phyloP scores from a whole-genome alignment of 23 tunicate species.

The Styela plicata region DNA sequence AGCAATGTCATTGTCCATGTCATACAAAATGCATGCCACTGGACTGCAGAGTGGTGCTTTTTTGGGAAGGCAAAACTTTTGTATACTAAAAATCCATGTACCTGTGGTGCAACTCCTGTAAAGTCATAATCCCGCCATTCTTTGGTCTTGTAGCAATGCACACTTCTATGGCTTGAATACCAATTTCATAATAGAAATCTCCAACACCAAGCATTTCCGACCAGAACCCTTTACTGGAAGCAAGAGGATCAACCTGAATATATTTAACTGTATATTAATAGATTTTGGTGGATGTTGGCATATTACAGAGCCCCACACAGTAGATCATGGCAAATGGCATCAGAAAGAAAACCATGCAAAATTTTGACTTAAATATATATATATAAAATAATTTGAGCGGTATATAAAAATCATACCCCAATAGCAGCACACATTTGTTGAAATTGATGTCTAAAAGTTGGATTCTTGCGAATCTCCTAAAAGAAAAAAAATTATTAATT shows the following conservation, averaged over 20 bases:
- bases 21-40: neutral
- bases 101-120: constrained; percentile 74
- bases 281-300: neutral
- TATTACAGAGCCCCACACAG: no score
- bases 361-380: no score
- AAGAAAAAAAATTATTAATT: constrained; percentile 5
- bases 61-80: constrained; percentile 27
- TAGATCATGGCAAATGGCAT: no score
- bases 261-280: neutral
- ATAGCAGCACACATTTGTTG: constrained; percentile 99
- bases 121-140: constrained; percentile 85
- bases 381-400: no score
- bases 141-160: constrained; percentile 81
- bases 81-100: neutral
- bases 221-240: constrained; percentile 99
- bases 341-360: no score
- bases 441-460: constrained; percentile 92
- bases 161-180: constrained; percentile 90
- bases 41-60: constrained; percentile 21
- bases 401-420: constrained; percentile 52
- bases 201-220: constrained; percentile 99
- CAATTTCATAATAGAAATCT: constrained; percentile 95
- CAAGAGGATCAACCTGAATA: constrained; percentile 88
- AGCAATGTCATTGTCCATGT: constrained; percentile 3
- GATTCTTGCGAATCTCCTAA: constrained; percentile 88